Evolutionary conservation across 2,797 vertebrate species (phyloP).

Genomic region (Lophius americanus): DNA sequence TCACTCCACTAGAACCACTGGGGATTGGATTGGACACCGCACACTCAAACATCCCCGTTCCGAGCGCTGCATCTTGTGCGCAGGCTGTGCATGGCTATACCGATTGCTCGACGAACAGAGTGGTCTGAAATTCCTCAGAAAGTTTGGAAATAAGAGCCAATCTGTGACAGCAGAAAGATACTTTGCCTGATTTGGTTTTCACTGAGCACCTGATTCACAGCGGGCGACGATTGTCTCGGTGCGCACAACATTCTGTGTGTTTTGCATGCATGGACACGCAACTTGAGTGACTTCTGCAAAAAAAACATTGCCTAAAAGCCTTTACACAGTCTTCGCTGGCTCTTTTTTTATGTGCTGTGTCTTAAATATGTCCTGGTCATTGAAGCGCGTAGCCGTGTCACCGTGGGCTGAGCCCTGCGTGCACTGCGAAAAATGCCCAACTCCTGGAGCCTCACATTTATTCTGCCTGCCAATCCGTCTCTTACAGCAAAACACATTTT

Average conservation of each 20-base stretch:
- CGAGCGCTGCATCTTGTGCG: not conserved
- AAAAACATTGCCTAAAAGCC: not conserved
- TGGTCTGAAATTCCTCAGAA: conserved; percentile 15
- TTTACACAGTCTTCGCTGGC: not conserved
- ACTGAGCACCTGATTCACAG: conserved; percentile 26
- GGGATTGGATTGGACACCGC: conserved; percentile 1
- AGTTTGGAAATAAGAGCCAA: conserved; percentile 37
- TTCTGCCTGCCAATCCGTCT: not conserved
- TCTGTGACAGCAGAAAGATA: conserved; percentile 7
- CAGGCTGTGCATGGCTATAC: not conserved
- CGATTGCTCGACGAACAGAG: not conserved
- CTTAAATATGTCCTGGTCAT: conserved; percentile 12
- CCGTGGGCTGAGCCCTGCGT: conserved; percentile 3
- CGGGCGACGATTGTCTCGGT: not conserved
- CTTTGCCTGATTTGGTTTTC: conserved; percentile 19
- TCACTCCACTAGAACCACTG: not conserved
- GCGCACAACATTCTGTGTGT: not conserved
- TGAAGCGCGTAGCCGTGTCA: conserved; percentile 21
- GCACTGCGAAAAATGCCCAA: conserved; percentile 17
- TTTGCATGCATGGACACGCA: not conserved
- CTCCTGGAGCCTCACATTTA: conserved; percentile 9
- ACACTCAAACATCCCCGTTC: conserved; percentile 3
- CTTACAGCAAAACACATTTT: not conserved
- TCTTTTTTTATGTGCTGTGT: not conserved
- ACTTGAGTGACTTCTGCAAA: not conserved